These are phyloP conservation scores for Limenitis camilla DNA, from an alignment of 2,888 invertebrate genomes.

Conservation along the genomic window DNA sequence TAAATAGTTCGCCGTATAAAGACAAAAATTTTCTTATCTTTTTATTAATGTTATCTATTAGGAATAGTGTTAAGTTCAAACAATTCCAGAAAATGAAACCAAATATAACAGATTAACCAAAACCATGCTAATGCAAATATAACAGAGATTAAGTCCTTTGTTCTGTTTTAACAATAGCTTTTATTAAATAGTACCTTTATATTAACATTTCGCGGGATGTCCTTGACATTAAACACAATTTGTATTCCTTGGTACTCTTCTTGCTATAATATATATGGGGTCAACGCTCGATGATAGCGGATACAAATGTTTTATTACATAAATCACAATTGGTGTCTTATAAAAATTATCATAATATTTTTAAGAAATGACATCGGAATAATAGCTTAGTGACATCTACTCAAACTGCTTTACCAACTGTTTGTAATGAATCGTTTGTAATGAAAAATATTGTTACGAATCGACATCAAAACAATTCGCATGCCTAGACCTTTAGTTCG, in stretches of 20 bases:
- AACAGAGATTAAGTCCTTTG: slow-evolving; percentile 18
- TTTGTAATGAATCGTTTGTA: no score
- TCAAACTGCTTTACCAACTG: no score
- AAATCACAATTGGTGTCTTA: background rate
- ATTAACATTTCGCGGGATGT: slow-evolving; percentile 19
- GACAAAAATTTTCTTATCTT: no score
- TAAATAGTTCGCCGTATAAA: no score
- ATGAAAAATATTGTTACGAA: no score
- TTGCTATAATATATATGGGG: slow-evolving; percentile 16
- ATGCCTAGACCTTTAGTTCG: no score
- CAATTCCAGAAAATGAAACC: no score
- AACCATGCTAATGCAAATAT: slow-evolving; percentile 11
- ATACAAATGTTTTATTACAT: slow-evolving; percentile 9
- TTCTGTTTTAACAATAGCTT: slow-evolving; percentile 20
- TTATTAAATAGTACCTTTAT: slow-evolving; percentile 16
- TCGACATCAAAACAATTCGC: no score
- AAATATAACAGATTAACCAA: background rate
- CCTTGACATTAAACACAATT: slow-evolving; percentile 20
- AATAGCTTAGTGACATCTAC: no score
- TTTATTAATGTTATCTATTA: background rate
- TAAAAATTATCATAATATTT: no score
- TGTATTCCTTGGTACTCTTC: slow-evolving; percentile 16
- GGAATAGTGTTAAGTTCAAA: no score
- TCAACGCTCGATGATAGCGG: slow-evolving; percentile 14
- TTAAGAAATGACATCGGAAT: no score